Percentiles rank a stretch among this genome's conserved stretches.
Conservation (phyloP, 2,113 vertebrate genomes). For the Blennius ocellaris region DNA sequence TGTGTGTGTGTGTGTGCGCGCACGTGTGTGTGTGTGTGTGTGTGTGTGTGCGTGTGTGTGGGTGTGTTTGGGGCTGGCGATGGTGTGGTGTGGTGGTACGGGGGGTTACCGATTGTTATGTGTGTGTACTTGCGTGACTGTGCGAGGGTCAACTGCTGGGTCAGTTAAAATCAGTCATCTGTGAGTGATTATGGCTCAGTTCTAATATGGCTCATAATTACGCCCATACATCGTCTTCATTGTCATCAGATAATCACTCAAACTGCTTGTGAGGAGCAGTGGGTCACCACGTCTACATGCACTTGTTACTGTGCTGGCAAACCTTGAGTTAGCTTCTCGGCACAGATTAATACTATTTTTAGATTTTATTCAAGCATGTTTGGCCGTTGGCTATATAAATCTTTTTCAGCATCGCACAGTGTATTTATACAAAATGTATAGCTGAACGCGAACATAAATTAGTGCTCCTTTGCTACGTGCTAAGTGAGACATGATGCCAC, state of each 20-base stretch:
- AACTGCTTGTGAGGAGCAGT: slow-evolving; percentile 23
- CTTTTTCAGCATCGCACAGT: neutral
- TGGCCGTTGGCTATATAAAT: neutral
- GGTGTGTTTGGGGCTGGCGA: too few species aligned
- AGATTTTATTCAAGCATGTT: neutral
- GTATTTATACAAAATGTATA: neutral
- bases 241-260: slow-evolving; percentile 51
- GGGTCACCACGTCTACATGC: neutral
- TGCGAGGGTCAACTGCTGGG: slow-evolving; percentile 63
- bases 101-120: neutral
- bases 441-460: neutral
- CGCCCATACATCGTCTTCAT: slow-evolving; percentile 36
- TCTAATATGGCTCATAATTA: slow-evolving; percentile 71
- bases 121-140: slow-evolving; percentile 64
- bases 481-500: neutral
- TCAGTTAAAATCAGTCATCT: slow-evolving; percentile 73
- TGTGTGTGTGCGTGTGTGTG: neutral
- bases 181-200: slow-evolving; percentile 63
- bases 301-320: neutral
- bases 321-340: neutral
- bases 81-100: too few species aligned
- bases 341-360: slow-evolving; percentile 15
- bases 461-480: slow-evolving; percentile 1
- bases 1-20: slow-evolving; percentile 18
- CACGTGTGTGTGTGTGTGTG: slow-evolving; percentile 15